These are phyloP conservation scores for Cloeon dipterum DNA, from an alignment of 2,888 invertebrate genomes.

Conservation along the genomic window DNA sequence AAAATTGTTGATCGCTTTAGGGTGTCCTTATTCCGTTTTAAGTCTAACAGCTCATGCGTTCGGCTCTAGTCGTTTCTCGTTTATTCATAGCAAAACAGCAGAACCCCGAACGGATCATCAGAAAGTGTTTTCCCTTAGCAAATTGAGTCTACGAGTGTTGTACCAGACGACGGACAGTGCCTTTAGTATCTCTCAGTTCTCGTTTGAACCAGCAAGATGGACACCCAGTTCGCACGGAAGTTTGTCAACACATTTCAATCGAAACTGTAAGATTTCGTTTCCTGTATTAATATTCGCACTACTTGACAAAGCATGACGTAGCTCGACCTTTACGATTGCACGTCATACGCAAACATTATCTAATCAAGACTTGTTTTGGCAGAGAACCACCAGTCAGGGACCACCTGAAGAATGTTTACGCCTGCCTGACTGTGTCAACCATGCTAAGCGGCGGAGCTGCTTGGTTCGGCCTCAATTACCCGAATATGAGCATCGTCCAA, in stretches of 20 bases:
- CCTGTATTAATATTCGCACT: constrained; percentile 15
- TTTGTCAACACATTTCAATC: constrained; percentile 46
- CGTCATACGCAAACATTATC: background rate
- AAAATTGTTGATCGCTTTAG: too few species aligned
- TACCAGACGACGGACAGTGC: too few species aligned
- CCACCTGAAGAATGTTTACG: constrained; percentile 91
- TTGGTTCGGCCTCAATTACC: constrained; percentile 41
- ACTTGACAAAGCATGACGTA: background rate
- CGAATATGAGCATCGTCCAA: background rate
- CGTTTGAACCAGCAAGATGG: too few species aligned
- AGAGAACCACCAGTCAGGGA: constrained; percentile 74
- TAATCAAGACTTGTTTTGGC: constrained; percentile 12
- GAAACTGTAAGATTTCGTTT: constrained; percentile 50
- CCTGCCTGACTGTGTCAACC: constrained; percentile 68
- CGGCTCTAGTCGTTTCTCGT: too few species aligned
- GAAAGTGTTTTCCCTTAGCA: too few species aligned
- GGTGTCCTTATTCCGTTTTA: too few species aligned
- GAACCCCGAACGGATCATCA: too few species aligned
- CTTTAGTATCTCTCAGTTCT: too few species aligned
- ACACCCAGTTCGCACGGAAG: constrained; percentile 28
- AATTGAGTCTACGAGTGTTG: too few species aligned
- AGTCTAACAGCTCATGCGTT: too few species aligned
- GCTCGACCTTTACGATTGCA: background rate
- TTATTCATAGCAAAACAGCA: too few species aligned
- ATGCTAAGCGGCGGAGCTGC: constrained; percentile 37